Conservation (phyloP, 2,113 vertebrate species). For the Rhagologus leucostigma region DNA sequence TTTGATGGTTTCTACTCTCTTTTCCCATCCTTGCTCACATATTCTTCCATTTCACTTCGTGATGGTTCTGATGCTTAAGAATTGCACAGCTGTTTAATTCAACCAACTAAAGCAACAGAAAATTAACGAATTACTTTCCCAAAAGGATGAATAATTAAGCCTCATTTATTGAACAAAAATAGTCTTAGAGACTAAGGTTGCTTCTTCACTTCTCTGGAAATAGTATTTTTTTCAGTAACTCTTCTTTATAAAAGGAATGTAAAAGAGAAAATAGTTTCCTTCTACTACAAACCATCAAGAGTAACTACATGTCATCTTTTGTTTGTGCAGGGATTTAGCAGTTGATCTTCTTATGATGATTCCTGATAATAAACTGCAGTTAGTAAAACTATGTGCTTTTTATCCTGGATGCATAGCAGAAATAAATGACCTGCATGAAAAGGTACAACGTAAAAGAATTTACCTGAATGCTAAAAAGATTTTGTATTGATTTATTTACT, state of each 20-base stretch:
- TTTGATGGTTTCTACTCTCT: neutral
- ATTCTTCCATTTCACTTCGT: neutral
- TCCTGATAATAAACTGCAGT: slow-evolving; percentile 82
- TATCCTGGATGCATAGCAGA: slow-evolving; percentile 84
- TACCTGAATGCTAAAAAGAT: neutral
- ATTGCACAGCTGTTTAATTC: neutral
- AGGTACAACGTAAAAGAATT: slow-evolving; percentile 71
- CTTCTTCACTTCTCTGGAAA: neutral
- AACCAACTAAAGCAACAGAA: neutral
- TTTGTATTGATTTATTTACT: neutral
- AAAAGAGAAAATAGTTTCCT: neutral
- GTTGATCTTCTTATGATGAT: slow-evolving; percentile 87
- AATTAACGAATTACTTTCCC: neutral
- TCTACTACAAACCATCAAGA: neutral
- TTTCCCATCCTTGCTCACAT: neutral
- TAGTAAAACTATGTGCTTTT: slow-evolving; percentile 91
- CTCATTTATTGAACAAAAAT: neutral
- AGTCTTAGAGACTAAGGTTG: neutral
- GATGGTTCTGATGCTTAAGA: neutral
- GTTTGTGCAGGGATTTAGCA: slow-evolving; percentile 83
- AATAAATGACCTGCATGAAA: slow-evolving; percentile 84
- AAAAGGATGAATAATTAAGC: neutral
- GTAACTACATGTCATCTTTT: slow-evolving; percentile 8
- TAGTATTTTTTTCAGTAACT: neutral
- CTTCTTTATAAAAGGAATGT: neutral